A percentile compares a stretch with the other conserved stretches of the same genome.
Evolutionary conservation across 1,140 invertebrate species (phyloP).

Genomic region (Ips nitidus): DNA sequence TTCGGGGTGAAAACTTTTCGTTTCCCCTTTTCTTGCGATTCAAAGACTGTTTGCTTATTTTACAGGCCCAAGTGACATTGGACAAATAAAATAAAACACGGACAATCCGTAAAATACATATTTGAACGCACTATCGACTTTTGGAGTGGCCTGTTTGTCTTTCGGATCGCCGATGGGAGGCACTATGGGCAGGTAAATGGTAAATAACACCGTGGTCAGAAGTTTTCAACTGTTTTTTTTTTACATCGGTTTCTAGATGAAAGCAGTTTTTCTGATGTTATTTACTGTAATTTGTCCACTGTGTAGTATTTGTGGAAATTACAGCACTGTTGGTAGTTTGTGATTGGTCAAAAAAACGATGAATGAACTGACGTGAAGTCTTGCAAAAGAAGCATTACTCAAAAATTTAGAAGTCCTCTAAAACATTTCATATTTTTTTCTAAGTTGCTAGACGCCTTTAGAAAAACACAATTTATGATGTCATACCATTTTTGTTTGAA

Average conservation of each 20-base stretch:
- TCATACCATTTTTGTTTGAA: too few relatives aligned
- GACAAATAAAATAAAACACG: slow-evolving; percentile 49
- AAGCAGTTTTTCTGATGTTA: not conserved
- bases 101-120: slow-evolving; percentile 49
- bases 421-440: too few relatives aligned
- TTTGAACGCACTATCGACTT: slow-evolving; percentile 47
- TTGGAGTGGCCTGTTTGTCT: slow-evolving; percentile 34
- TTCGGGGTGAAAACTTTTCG: slow-evolving; percentile 23
- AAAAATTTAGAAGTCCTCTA: too few relatives aligned
- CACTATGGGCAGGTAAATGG: slow-evolving; percentile 21
- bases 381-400: too few relatives aligned
- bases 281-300: too few relatives aligned
- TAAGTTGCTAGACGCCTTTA: too few relatives aligned
- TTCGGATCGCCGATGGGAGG: slow-evolving; percentile 20
- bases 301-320: too few relatives aligned
- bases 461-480: too few relatives aligned
- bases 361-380: too few relatives aligned
- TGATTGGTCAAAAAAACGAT: too few relatives aligned
- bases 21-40: slow-evolving; percentile 27
- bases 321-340: too few relatives aligned
- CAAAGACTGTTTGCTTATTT: slow-evolving; percentile 46
- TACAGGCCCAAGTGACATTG: slow-evolving; percentile 47
- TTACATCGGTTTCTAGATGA: not conserved
- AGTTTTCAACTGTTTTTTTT: slow-evolving; percentile 4
- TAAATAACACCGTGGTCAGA: slow-evolving; percentile 16